A percentile compares a stretch with the other conserved stretches of the same genome.
Conservation (phyloP, 2,888 invertebrate species). For the Myopa testacea region DNA sequence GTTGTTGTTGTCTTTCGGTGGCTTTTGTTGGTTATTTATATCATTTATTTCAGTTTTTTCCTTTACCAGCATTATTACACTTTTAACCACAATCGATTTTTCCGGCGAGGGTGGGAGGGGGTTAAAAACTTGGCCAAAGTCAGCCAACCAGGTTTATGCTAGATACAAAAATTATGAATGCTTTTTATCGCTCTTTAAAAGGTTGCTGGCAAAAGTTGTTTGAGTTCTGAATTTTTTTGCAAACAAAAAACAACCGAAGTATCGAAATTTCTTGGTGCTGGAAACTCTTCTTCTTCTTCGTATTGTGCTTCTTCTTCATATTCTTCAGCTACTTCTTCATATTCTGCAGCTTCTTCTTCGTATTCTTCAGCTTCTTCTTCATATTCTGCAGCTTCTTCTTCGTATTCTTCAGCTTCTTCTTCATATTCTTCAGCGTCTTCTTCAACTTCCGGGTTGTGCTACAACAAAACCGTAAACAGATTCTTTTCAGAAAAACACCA, state of each 20-base stretch:
- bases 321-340: neutral
- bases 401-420: neutral
- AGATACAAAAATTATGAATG: neutral
- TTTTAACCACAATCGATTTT: slow-evolving; percentile 19
- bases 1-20: neutral
- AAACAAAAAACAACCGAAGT: too few species aligned
- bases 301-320: neutral
- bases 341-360: neutral
- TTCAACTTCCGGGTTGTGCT: neutral
- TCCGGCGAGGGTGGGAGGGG: neutral
- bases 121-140: too few species aligned
- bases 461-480: neutral
- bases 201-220: slow-evolving; percentile 1
- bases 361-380: neutral
- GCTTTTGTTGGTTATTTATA: neutral
- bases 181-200: slow-evolving; percentile 3
- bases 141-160: neutral
- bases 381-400: neutral
- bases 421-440: neutral
- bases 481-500: neutral
- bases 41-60: neutral
- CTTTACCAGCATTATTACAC: slow-evolving; percentile 8
- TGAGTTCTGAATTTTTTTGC: neutral
- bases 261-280: neutral
- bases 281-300: too few species aligned